A percentile compares a stretch with the other conserved stretches of the same genome.
Evolutionary conservation across 1,140 invertebrate genomes (phyloP).

Genomic region (Anadara kagoshimensis): DNA sequence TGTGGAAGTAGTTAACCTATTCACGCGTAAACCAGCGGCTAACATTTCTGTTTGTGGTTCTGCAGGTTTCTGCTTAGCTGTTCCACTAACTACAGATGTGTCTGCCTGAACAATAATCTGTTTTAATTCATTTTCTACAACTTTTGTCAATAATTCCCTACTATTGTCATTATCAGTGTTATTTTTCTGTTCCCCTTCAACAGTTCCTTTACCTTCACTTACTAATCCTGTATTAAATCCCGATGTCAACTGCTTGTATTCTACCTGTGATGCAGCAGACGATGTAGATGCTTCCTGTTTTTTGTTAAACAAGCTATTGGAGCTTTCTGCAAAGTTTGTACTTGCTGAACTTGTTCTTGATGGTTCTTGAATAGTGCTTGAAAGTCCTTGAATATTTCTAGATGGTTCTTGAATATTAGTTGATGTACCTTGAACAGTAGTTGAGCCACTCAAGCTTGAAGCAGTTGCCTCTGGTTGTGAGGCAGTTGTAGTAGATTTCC

Average conservation of each 20-base stretch:
- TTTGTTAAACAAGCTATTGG: constrained; percentile 4
- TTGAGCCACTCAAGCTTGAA: background rate
- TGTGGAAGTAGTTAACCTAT: background rate
- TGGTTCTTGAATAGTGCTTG: no score
- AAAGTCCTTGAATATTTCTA: background rate
- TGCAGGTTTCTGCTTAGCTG: background rate
- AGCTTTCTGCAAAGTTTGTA: background rate
- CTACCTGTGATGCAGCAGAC: background rate
- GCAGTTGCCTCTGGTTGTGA: background rate
- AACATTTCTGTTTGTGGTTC: background rate
- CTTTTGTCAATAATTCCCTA: constrained; percentile 11
- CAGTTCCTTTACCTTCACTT: background rate
- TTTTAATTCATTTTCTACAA: constrained; percentile 1
- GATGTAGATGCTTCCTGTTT: background rate
- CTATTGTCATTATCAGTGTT: background rate
- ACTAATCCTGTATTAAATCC: no score
- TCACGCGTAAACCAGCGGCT: background rate
- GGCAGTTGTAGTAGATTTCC: background rate
- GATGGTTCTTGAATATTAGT: background rate
- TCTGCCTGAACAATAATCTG: constrained; percentile 11
- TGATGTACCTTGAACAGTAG: background rate
- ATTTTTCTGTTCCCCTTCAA: background rate
- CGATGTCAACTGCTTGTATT: background rate
- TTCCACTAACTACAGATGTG: background rate
- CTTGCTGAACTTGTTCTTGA: no score